Evolutionary conservation across 2,797 vertebrate genomes (phyloP), one percentile per base, ranked within the genome.

Genomic region (Sarcophilus harrisii): DNA sequence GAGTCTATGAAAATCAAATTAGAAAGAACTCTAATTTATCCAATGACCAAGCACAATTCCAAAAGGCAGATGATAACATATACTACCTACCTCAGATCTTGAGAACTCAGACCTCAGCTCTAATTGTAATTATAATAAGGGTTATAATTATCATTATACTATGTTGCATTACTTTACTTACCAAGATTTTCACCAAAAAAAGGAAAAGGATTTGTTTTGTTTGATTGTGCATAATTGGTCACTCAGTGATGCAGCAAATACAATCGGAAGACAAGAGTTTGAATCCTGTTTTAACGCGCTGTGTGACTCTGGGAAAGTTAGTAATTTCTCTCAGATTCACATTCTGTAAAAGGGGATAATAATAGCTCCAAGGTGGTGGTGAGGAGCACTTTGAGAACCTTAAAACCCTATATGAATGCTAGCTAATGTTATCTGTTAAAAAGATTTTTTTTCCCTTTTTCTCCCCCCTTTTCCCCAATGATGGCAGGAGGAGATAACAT

Each of bases 111-210:
- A 4, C 58, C 2, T 38, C 54, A 55, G 54, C 54, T 55, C 21
- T 45, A 21, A 58, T 90, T 57, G 57, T 49, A 45, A 58, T 89
- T 73, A 49, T 87, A 58, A 66, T 55, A 59, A n/a, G 91, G 55
- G 73, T 60, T 93, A n/a, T 60, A 94, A 89, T 91, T 91, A 58
- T 60, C 29, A 16, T 91, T 57, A 94, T 9, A 57, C 59, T 45
- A 21, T n/a, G 81, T 6, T 28, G 90, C 32, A 0, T 4, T 62
- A 12, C 9, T 91, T 54, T 62, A 58, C 52, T 58, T 87, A 91
- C 91, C 30, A 81, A 96, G 54, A 52, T 9, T 55, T 92, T 94
- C 45, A 9, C 5, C 54, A 11, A 11, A 55, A 54, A 52, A 52
- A 52, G 49, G 49, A 52, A 52, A n/a, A n/a, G 16, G 32, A 38